Base-by-base conservation (phyloP, 2,113 vertebrate species). In the Petromus typicus region DNA sequence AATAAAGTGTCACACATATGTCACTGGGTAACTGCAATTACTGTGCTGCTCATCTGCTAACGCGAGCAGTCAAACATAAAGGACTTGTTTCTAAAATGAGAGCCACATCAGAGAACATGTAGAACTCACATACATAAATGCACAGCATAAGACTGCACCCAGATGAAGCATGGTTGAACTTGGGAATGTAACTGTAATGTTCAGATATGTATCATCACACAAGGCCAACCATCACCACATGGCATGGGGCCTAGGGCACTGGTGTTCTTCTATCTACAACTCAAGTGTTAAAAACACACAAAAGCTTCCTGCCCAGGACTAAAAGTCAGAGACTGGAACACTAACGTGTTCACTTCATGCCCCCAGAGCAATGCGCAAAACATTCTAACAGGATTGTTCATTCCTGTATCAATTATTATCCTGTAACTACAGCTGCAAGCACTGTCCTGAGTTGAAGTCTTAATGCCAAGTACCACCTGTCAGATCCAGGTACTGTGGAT, bases 21-120 rank as follows among this genome's bases (percentile, higher is more conserved):
- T 96, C 95, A 93, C 2, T 13, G 43, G 37, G 92, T 95, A 88
- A 96, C 71, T 93, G 93, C 80, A 76, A 92, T 82, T 83, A 81
- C 10, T 80, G 34, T 6, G 75, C 82, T 89, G 57, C 66, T 94
- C 90, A 12, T 96, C 95, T 83, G 83, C 75, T 48, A 59, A 83
- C 91, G 69, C 94, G 91, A 98, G 96, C 89, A 92, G 89, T 67
- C 3, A 2, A 93, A 96, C 93, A 89, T 37, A 90, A 96, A 80
- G 18, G 63, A 2, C 25, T 69, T 56, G 86, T 48, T 97, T 90
- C 96, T 94, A 92, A 93, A 98, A 96, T 1, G 17, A 94, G 37
- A 84, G 59, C 66, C 93, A 59, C 89, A 59, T 20, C 3, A 2
- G 14, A 48, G 59, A 93, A 88, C 92, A 96, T 87, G 94, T 84